A percentile compares a stretch with the other conserved stretches of the same genome.
Evolutionary conservation across 2,888 invertebrate species (phyloP).

Genomic region (Hecatera dysodea): DNA sequence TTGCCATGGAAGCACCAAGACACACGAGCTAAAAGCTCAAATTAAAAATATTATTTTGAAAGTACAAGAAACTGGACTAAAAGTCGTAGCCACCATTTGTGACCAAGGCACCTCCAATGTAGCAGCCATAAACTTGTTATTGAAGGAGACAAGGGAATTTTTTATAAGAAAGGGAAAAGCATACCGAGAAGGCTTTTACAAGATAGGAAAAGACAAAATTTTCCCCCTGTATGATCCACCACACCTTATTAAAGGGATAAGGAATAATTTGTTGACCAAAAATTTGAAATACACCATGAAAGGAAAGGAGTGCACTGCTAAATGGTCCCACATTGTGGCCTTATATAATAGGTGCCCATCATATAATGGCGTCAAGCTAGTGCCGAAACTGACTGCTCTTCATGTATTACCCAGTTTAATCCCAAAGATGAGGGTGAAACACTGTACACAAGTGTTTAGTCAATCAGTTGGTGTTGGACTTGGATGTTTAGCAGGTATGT

Average conservation of each 20-base stretch:
- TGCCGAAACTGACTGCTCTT: not conserved
- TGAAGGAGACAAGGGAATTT: slow-evolving; percentile 19
- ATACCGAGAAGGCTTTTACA: slow-evolving; percentile 11
- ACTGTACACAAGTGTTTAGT: too few species aligned
- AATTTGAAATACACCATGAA: too few species aligned
- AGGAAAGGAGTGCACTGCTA: slow-evolving; percentile 14
- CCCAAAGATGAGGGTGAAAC: too few species aligned
- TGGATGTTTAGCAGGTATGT: too few species aligned
- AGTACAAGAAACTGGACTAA: slow-evolving; percentile 18
- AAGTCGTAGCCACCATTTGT: too few species aligned
- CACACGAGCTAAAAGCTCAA: slow-evolving; percentile 4
- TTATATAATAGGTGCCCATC: slow-evolving; percentile 5
- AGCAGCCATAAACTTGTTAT: too few species aligned
- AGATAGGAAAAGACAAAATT: slow-evolving; percentile 14
- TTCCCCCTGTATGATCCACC: slow-evolving; percentile 35
- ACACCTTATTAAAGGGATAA: too few species aligned
- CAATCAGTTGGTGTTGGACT: too few species aligned
- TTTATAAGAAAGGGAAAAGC: slow-evolving; percentile 15
- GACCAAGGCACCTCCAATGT: too few species aligned
- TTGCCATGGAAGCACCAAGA: slow-evolving; percentile 9
- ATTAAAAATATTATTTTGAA: slow-evolving; percentile 19
- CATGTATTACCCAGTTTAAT: not conserved
- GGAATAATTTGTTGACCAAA: too few species aligned
- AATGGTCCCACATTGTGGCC: slow-evolving; percentile 30
- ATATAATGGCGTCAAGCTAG: not conserved